These are phyloP conservation scores for Lacerta bilineata DNA, from an alignment of 2,797 vertebrate genomes.

Conservation along the genomic window DNA sequence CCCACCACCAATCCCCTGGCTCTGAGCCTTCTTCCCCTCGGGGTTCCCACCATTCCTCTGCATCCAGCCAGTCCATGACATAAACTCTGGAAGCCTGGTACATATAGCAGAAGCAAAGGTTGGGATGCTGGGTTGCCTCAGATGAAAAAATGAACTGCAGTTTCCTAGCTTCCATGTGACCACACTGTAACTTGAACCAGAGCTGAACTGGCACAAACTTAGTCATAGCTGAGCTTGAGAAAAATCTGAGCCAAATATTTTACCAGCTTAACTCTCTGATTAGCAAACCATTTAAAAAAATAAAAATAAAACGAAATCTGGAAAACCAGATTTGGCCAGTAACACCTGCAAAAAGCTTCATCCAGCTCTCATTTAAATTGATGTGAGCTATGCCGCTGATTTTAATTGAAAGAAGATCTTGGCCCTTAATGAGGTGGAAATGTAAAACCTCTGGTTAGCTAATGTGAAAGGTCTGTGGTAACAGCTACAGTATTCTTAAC, in stretches of 20 bases:
- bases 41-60: no score
- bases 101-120: background rate
- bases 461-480: conserved; percentile 51
- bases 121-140: background rate
- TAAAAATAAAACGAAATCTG: background rate
- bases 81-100: background rate
- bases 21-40: no score
- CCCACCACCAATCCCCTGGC: no score
- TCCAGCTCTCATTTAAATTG: background rate
- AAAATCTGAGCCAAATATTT: conserved; percentile 6
- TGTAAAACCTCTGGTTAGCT: conserved; percentile 42
- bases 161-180: background rate
- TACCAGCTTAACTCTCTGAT: conserved; percentile 15
- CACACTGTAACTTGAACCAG: conserved; percentile 4
- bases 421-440: conserved; percentile 29
- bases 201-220: background rate
- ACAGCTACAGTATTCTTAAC: conserved; percentile 55
- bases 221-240: background rate
- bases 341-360: conserved; percentile 3
- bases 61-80: background rate
- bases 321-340: background rate
- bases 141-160: background rate
- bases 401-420: conserved; percentile 42
- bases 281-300: background rate
- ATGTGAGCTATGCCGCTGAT: conserved; percentile 29